A percentile compares a stretch with the other conserved stretches of the same genome.
These are phyloP conservation scores for Phaenicophaeus curvirostris DNA, from an alignment of 2,797 vertebrate species.

Conservation along the genomic window DNA sequence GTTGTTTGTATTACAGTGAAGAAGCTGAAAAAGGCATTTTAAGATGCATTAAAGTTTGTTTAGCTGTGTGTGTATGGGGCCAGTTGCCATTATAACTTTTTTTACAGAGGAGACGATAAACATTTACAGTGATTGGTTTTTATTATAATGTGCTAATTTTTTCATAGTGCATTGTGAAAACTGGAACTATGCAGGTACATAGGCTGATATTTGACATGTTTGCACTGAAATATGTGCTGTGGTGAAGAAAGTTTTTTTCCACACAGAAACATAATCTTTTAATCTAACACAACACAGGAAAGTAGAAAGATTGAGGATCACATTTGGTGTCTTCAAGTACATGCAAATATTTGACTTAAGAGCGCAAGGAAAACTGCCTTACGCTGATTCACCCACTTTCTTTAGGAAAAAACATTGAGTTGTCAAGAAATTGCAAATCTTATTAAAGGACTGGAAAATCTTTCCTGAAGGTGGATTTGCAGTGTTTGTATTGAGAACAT, in stretches of 20 bases:
- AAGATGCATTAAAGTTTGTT: not conserved
- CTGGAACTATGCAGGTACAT: not conserved
- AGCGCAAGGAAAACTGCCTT: not conserved
- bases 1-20: not conserved
- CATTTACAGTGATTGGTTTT: not conserved
- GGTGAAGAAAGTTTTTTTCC: not conserved
- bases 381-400: not conserved
- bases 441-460: constrained; percentile 26
- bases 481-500: not conserved
- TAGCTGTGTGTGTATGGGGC: not conserved
- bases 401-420: not conserved
- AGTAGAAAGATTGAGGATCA: not conserved
- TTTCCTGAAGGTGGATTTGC: constrained; percentile 34
- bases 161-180: not conserved
- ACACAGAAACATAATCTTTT: not conserved
- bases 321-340: not conserved
- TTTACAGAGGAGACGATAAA: not conserved
- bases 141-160: not conserved
- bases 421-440: constrained; percentile 4
- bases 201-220: not conserved
- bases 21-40: not conserved
- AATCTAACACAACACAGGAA: not conserved
- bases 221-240: not conserved
- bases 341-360: not conserved
- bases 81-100: not conserved